Base-by-base conservation (phyloP, 2,888 invertebrate species). In the Aphrophora alni region DNA sequence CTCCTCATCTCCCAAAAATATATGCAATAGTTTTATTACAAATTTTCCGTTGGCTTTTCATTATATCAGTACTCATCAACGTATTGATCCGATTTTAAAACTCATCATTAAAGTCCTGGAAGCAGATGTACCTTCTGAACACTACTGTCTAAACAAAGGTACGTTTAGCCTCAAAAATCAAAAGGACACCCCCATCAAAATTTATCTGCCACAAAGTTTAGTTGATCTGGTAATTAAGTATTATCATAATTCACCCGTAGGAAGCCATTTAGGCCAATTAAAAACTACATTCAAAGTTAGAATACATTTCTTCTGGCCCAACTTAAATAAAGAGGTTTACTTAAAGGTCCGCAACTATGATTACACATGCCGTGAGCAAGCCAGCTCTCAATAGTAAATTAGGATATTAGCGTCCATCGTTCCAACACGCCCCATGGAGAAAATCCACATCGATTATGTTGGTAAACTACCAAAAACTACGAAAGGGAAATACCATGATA, bases 301-400 rank as follows among this genome's bases (percentile, higher is more conserved):
- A 17, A 12, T 8, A 44, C 17, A 44, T 44, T 75, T 68, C 26
- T 68, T 74, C n/a, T 74, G 75, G 68, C 73, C 73, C 27, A 38
- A 21, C 1, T 33, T 79, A 38, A 44, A 51, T 68, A 73, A 25
- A 59, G 79, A 78, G 38, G 26, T 78, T 24, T 33, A 33, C 33
- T 12, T 1, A 17, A 51, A 69, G 21, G 74, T 74, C 0, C 27
- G 69, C 5, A 33, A 38, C 17, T 79, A 74, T 51, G 38, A 79
- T n/a, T 14, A 3, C 44, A 5, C 74, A 74, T 38, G 59, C 75
- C 17, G 7, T 59, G n/a, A 79, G 74, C 26, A 74, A 79, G 70
- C 78, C 78, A 5, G 44, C 78, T 51, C 78, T 73, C 27, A 73
- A 78, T 33, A 24, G 28, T n/a, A 74, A 78, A 21, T 44, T 73